phyloP scores from a whole-genome alignment of 1,140 invertebrate species.

The Drosophila kanapiae region DNA sequence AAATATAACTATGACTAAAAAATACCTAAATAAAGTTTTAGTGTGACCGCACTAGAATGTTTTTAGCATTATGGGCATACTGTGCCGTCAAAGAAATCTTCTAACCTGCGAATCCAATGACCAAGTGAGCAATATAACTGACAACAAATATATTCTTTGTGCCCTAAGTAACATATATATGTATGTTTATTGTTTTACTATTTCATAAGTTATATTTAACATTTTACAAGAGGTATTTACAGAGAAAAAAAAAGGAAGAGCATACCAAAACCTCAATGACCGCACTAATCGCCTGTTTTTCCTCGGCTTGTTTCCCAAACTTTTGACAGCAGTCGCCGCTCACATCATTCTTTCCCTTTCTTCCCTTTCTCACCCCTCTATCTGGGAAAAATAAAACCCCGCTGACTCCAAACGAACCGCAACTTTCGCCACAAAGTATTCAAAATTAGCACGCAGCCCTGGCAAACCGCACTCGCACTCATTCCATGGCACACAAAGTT shows the following conservation, averaged over 20 bases:
- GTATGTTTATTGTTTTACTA: background rate
- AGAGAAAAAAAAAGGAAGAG: background rate
- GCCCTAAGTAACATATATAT: background rate
- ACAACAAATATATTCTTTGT: no score
- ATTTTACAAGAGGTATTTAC: background rate
- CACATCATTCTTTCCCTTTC: background rate
- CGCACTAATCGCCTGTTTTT: conserved; percentile 27
- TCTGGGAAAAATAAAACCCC: conserved; percentile 15
- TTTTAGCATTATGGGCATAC: no score
- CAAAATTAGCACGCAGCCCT: conserved; percentile 57
- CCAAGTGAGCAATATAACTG: no score
- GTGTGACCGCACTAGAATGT: no score
- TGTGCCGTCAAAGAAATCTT: no score
- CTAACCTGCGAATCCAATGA: no score
- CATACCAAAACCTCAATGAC: conserved; percentile 15
- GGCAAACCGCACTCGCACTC: conserved; percentile 34
- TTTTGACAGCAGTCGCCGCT: conserved; percentile 44
- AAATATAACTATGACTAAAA: no score
- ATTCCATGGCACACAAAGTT: conserved; percentile 30
- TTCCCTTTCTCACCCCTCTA: background rate
- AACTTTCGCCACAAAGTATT: conserved; percentile 60
- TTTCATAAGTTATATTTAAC: background rate
- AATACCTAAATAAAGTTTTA: no score
- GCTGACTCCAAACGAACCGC: conserved; percentile 11
- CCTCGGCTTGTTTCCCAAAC: conserved; percentile 28